Evolutionary conservation across 2,113 vertebrate species (phyloP), one percentile per base, ranked within the genome.

Genomic region (Colossoma macropomum): DNA sequence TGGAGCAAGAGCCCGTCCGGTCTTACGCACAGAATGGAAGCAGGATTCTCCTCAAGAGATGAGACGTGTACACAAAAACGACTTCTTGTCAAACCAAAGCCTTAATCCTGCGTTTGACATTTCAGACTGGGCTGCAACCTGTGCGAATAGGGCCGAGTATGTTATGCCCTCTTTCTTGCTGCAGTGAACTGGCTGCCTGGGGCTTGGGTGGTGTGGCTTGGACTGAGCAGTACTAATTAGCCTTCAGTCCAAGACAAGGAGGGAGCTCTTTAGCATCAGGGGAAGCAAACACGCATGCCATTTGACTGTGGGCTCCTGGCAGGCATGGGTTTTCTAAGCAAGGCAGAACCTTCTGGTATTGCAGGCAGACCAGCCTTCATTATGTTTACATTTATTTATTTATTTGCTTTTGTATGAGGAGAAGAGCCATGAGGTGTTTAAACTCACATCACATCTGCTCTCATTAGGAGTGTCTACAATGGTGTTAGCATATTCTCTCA

Each of bases 381-480:
- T 74, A n/a, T n/a, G 69, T 32, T 23, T 8, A 75, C 41, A 68
- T 77, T 69, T 84, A 52, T 52, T 17, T 52, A 52, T 52, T 3
- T 19, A 52, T 52, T 17, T 73, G 77, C 69, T 80, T 86, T 68
- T 84, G 77, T 54, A 81, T 75, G 50, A 69, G 4, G 27, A 48
- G 50, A 77, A 60, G 17, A 66, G 68, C 73, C 74, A 66, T 32
- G n/a, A 48, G 73, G 25, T 60, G 52, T 56, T 72, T 74, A 73
- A 60, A 80, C 79, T 71, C n/a, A 28, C 27, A 50, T 81, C 82
- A 86, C 83, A 60, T 75, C 38, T 74, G 81, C 56, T 70, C 66
- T 83, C 76, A 86, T 80, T 84, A 77, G 48, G 50, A 70, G 73
- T 72, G 60, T 77, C 73, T 72, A 80, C 25, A 75, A 21, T 68